phyloP scores from a whole-genome alignment of 2,113 vertebrate species.

The Egretta garzetta region DNA sequence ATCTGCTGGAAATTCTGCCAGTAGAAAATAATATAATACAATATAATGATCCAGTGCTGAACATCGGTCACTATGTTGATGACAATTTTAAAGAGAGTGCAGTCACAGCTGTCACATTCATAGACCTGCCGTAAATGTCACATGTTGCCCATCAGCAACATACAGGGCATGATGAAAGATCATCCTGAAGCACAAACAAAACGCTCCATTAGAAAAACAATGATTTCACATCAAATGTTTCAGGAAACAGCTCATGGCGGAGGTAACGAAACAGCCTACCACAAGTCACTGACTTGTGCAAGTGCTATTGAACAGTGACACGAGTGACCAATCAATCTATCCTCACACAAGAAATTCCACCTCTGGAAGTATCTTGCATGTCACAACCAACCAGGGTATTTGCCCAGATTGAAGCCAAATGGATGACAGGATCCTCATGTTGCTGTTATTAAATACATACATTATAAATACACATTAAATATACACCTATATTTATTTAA shows the following conservation, averaged over 20 bases:
- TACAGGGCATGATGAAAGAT: background rate
- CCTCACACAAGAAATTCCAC: background rate
- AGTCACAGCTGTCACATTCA: background rate
- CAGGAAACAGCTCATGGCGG: background rate
- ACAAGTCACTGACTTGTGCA: background rate
- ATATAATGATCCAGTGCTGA: background rate
- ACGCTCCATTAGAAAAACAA: background rate
- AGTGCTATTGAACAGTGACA: background rate
- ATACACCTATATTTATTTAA: background rate
- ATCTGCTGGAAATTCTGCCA: background rate
- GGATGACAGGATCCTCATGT: background rate
- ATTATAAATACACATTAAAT: background rate
- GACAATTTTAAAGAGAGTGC: background rate
- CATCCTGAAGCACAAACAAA: background rate
- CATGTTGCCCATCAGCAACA: background rate
- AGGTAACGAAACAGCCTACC: background rate
- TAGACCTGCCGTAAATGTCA: background rate
- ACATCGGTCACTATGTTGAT: accelerated
- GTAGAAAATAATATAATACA: background rate
- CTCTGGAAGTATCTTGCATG: background rate
- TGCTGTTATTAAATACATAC: background rate
- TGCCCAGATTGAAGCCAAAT: background rate
- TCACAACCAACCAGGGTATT: background rate
- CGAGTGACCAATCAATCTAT: background rate
- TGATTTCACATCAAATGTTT: background rate